Conservation (phyloP, 1,140 invertebrate species). For the Drosophila serrata region DNA sequence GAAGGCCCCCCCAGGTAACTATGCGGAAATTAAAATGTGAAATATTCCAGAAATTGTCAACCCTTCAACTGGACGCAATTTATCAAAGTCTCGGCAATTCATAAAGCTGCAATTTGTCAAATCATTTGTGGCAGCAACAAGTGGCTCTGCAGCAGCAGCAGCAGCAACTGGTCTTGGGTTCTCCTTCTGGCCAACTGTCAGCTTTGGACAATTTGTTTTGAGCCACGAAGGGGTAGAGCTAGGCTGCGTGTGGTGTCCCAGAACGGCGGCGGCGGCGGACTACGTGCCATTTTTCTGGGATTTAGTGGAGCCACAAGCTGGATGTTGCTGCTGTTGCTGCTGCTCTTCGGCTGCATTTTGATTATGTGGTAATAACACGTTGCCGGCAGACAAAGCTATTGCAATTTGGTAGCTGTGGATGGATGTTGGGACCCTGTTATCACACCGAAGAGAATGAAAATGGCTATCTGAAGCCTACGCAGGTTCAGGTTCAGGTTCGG, state of each 20-base stretch:
- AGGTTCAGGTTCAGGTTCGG: no score
- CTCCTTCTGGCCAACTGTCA: conserved; percentile 65
- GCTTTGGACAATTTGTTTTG: conserved; percentile 82
- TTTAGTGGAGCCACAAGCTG: conserved; percentile 10
- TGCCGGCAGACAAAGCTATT: conserved; percentile 71
- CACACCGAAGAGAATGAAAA: conserved; percentile 26
- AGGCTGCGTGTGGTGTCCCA: conserved; percentile 57
- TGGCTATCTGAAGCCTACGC: conserved; percentile 56
- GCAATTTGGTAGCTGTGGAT: conserved; percentile 61
- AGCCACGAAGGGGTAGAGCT: conserved; percentile 33
- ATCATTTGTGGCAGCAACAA: conserved; percentile 62
- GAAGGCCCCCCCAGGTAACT: conserved; percentile 18
- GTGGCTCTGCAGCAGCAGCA: conserved; percentile 25
- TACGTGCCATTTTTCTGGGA: conserved; percentile 63
- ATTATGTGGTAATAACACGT: conserved; percentile 82
- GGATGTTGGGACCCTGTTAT: conserved; percentile 63
- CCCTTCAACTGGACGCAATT: conserved; percentile 71
- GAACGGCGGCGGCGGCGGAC: conserved; percentile 47
- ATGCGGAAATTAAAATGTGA: conserved; percentile 67
- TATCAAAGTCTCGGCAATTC: conserved; percentile 68
- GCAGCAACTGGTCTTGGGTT: conserved; percentile 31
- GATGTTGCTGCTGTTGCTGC: conserved; percentile 35
- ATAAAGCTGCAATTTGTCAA: conserved; percentile 83
- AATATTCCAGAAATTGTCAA: conserved; percentile 70
- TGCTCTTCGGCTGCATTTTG: conserved; percentile 67